Evolutionary conservation across 1,140 invertebrate species (phyloP), one percentile per base, ranked within the genome.

Genomic region (Bombus superbus): DNA sequence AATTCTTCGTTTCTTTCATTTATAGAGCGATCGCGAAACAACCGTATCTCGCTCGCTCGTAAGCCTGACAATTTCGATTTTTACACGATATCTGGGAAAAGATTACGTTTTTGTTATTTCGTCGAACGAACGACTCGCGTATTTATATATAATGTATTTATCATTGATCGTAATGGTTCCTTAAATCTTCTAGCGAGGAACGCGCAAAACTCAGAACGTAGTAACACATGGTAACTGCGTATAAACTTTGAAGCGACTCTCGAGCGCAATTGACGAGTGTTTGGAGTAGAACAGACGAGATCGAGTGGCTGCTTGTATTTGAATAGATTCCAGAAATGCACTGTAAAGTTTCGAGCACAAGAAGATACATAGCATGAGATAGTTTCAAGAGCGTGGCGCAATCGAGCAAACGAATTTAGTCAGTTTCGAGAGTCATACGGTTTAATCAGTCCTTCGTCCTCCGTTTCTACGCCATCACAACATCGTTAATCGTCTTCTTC

Each of bases 311-410:
- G 75, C 28, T 78, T 78, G 38, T 42, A 59, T 78, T 78, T 42
- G 57, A 78, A 78, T 78, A 78, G 75, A 78, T 78, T 64, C n/a
- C 75, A 78, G 75, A 62, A 78, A 78, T 66, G 57, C 59, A 42
- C 38, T 32, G 59, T 44, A 78, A 78, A 78, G 75, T 66, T 78
- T 64, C 59, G 38, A 78, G 28, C 42, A 32, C 75, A 78, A 78
- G 75, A 78, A 78, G 59, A 78, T 78, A 78, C 75, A 78, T 78
- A 78, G 13, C 8, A 38, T 40, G 57, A 66, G 47, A 78, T 57
- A 78, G 75, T 78, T 64, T 78, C 38, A 64, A 78, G 75, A 78
- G 75, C n/a, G 28, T 11, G 57, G 57, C 42, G 59, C 57, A 78
- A 78, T 78, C 59, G 57, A 64, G 75, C 59, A 59, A 42, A 78